Conservation (phyloP, 1,140 invertebrate species). For the Patella vulgata region DNA sequence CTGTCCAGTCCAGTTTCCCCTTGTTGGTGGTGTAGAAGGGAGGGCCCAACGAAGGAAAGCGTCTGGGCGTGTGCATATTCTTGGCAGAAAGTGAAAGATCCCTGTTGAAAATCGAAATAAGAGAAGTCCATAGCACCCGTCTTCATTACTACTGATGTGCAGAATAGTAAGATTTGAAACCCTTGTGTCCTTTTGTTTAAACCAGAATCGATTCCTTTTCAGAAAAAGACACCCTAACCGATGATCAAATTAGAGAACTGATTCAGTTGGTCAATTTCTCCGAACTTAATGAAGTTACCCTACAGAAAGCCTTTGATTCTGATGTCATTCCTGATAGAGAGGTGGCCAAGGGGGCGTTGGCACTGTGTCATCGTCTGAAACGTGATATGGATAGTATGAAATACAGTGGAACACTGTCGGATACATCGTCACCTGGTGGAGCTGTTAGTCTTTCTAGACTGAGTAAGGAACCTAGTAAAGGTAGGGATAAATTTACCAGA, state of each 20-base stretch:
- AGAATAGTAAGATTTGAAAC: background rate
- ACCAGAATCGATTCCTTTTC: constrained; percentile 4
- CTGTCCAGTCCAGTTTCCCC: too few relatives aligned
- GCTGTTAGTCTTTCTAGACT: constrained; percentile 38
- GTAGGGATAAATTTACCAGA: constrained; percentile 16
- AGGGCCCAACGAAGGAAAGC: too few relatives aligned
- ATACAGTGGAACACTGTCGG: constrained; percentile 45
- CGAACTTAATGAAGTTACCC: constrained; percentile 51
- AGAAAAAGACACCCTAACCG: constrained; percentile 50
- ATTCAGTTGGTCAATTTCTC: constrained; percentile 56
- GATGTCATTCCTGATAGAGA: constrained; percentile 47
- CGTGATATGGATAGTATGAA: constrained; percentile 49
- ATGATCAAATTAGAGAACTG: constrained; percentile 46
- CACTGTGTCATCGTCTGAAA: constrained; percentile 48
- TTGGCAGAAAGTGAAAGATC: too few relatives aligned
- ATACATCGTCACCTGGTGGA: too few relatives aligned
- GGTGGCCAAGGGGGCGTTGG: constrained; percentile 56
- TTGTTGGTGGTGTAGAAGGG: too few relatives aligned
- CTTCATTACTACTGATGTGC: background rate
- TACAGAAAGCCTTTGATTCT: constrained; percentile 50
- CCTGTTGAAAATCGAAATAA: too few relatives aligned
- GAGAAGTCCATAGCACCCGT: background rate
- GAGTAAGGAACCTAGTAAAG: constrained; percentile 19
- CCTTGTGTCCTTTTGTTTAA: background rate
- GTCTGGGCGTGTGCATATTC: too few relatives aligned